A percentile compares a stretch with the other conserved stretches of the same genome.
phyloP scores from a whole-genome alignment of 2,888 invertebrate genomes.

The Protodeltote pygarga region DNA sequence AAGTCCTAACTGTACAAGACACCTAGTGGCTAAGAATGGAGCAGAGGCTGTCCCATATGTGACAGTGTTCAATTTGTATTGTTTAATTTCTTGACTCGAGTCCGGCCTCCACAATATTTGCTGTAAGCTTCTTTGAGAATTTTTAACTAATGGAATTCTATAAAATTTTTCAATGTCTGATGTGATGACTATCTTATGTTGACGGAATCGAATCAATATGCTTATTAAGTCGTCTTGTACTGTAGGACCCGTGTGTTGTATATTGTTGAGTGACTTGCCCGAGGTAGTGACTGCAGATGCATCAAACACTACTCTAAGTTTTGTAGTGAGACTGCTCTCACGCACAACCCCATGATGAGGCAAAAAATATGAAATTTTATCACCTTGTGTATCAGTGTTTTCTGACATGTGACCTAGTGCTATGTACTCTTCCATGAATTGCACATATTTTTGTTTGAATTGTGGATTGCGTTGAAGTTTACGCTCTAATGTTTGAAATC shows the following conservation, averaged over 20 bases:
- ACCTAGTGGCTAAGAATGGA: conserved; percentile 26
- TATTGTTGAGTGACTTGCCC: not conserved
- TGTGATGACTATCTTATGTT: not conserved
- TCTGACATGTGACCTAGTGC: conserved; percentile 1
- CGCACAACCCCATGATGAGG: conserved; percentile 2
- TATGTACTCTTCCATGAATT: conserved; percentile 21
- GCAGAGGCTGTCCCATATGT: conserved; percentile 42
- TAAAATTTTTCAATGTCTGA: not conserved
- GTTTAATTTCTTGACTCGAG: conserved; percentile 15
- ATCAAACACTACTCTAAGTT: conserved; percentile 1
- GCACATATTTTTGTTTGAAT: conserved; percentile 5
- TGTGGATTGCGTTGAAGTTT: conserved; percentile 2
- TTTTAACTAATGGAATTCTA: not conserved
- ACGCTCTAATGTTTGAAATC: conserved; percentile 8
- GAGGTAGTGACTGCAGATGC: not conserved
- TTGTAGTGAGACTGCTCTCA: not conserved
- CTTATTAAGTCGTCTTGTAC: not conserved
- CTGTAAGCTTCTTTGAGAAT: not conserved
- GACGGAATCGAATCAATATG: not conserved
- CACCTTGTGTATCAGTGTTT: too few species aligned
- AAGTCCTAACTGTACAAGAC: conserved; percentile 3
- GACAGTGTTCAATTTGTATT: conserved; percentile 30
- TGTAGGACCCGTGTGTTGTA: not conserved
- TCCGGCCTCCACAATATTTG: conserved; percentile 39
- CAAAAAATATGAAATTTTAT: not conserved